Conservation (phyloP, 2,888 invertebrate genomes). For the Bugula neritina region DNA sequence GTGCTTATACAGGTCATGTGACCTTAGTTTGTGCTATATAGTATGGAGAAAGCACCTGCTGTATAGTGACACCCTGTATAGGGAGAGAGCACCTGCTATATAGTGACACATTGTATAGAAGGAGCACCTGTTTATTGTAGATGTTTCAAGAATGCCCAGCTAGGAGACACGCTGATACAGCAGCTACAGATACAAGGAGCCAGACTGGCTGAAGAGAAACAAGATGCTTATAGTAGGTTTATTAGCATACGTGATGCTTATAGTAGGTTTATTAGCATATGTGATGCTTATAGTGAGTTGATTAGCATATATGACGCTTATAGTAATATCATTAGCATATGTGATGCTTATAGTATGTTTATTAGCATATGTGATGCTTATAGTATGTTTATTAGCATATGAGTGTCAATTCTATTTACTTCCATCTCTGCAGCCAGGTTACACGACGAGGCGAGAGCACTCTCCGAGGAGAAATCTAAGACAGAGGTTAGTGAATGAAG, state of each 20-base stretch:
- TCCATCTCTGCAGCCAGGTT: constrained; percentile 44
- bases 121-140: too few species aligned
- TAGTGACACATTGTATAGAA: too few species aligned
- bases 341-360: not conserved
- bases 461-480: constrained; percentile 49
- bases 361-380: not conserved
- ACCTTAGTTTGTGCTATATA: too few species aligned
- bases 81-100: too few species aligned
- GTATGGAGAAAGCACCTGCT: too few species aligned
- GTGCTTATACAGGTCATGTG: too few species aligned
- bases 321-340: constrained; percentile 43
- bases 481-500: constrained; percentile 42
- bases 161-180: constrained; percentile 49
- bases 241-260: constrained; percentile 52
- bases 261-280: constrained; percentile 46
- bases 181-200: constrained; percentile 50
- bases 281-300: constrained; percentile 48
- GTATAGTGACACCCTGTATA: too few species aligned
- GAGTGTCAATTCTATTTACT: not conserved
- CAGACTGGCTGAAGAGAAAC: constrained; percentile 51
- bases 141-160: constrained; percentile 49
- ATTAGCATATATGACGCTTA: constrained; percentile 52
- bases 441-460: constrained; percentile 48
- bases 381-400: not conserved
- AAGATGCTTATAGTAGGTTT: constrained; percentile 48